Conservation (phyloP, 2,113 vertebrate genomes). For the Ptychochromis oligacanthus region DNA sequence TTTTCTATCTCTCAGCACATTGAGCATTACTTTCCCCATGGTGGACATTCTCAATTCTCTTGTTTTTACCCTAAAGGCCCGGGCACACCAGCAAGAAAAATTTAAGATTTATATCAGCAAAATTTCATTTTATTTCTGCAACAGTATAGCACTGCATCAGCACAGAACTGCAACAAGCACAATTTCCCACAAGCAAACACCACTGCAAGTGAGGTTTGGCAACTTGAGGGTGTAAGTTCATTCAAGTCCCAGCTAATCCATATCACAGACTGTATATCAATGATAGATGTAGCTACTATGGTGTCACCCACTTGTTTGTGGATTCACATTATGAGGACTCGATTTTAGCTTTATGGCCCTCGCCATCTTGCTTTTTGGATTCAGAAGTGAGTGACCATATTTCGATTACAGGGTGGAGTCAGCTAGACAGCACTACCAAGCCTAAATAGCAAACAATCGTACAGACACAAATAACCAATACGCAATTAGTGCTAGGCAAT, state of each 20-base stretch:
- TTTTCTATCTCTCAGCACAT: conserved; percentile 28
- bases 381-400: neutral
- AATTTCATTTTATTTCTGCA: conserved; percentile 24
- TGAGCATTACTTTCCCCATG: conserved; percentile 9
- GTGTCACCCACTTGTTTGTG: neutral
- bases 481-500: neutral
- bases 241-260: neutral
- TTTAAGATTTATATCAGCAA: conserved; percentile 11
- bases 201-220: neutral
- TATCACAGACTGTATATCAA: neutral
- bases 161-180: conserved; percentile 1
- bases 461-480: neutral
- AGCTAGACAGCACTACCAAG: neutral
- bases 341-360: neutral
- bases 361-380: neutral
- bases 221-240: neutral
- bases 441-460: neutral
- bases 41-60: conserved; percentile 28
- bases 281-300: neutral
- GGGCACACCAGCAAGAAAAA: conserved; percentile 6
- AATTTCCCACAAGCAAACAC: neutral
- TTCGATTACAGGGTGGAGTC: neutral
- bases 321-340: neutral
- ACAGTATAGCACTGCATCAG: neutral
- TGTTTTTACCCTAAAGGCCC: neutral